Evolutionary conservation across 1,140 invertebrate species (phyloP).

Genomic region (Drosophila saltans): DNA sequence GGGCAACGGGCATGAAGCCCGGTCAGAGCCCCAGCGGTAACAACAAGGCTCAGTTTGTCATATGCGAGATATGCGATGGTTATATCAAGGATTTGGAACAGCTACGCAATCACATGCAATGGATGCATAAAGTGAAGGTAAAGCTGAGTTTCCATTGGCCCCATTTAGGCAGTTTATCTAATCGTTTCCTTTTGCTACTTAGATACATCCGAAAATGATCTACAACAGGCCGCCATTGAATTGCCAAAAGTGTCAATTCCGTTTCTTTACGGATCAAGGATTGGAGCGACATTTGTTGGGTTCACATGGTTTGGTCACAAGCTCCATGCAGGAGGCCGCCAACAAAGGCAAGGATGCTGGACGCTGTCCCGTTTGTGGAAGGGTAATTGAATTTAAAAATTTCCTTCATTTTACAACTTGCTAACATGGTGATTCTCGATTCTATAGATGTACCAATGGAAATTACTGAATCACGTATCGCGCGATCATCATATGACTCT

Average conservation of each 20-base stretch:
- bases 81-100: conserved; percentile 97
- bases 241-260: conserved; percentile 97
- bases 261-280: conserved; percentile 90
- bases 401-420: too few relatives aligned
- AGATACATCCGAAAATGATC: conserved; percentile 97
- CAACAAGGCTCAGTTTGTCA: conserved; percentile 92
- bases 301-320: conserved; percentile 96
- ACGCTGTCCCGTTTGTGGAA: conserved; percentile 95
- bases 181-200: background rate
- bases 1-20: conserved; percentile 84
- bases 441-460: conserved; percentile 94
- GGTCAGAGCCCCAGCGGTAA: conserved; percentile 82
- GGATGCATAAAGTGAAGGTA: conserved; percentile 96
- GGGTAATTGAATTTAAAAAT: conserved; percentile 84
- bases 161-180: background rate
- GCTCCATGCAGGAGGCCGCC: conserved; percentile 97
- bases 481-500: conserved; percentile 95
- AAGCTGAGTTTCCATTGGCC: conserved; percentile 38
- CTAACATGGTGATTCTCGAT: background rate
- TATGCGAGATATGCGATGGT: conserved; percentile 97
- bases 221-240: conserved; percentile 96
- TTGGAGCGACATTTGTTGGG: conserved; percentile 96
- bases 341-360: conserved; percentile 97
- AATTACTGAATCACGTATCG: conserved; percentile 94
- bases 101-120: conserved; percentile 96